Conservation (phyloP, 2,113 vertebrate species). For the Anolis sagrei region DNA sequence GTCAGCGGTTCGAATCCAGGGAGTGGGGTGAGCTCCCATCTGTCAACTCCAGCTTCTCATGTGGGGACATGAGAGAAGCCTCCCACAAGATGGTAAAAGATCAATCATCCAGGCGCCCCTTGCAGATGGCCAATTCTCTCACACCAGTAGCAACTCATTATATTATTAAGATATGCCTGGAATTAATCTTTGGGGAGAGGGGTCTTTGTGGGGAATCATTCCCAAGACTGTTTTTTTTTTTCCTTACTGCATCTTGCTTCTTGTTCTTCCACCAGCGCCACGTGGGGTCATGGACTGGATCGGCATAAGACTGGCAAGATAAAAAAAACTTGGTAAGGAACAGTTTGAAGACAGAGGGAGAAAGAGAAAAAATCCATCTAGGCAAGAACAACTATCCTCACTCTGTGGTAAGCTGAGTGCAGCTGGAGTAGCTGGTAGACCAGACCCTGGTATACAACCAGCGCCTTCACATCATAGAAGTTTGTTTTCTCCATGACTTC, state of each 20-base stretch:
- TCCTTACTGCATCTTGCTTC: conserved; percentile 45
- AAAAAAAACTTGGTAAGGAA: no score
- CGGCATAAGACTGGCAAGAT: conserved; percentile 62
- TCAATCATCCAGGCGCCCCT: no score
- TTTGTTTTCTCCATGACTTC: conserved; percentile 13
- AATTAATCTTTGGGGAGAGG: not conserved
- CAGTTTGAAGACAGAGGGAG: no score
- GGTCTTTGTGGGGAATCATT: no score
- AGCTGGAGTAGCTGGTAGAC: conserved; percentile 70
- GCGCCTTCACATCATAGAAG: conserved; percentile 54
- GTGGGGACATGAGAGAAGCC: no score
- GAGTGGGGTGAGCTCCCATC: no score
- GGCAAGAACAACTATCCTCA: conserved; percentile 16
- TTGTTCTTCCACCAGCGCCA: conserved; percentile 72
- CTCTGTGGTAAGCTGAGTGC: conserved; percentile 69
- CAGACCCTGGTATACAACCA: conserved; percentile 70
- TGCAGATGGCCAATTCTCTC: no score
- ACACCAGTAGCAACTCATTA: no score
- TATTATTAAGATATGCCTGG: not conserved
- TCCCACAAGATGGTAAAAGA: no score
- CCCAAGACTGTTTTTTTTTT: not conserved
- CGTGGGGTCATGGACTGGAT: conserved; percentile 65
- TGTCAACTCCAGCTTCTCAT: no score
- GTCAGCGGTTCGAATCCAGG: no score
- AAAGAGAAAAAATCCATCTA: no score